Evolutionary conservation across 2,113 vertebrate genomes (phyloP).

Genomic region (Vidua macroura): DNA sequence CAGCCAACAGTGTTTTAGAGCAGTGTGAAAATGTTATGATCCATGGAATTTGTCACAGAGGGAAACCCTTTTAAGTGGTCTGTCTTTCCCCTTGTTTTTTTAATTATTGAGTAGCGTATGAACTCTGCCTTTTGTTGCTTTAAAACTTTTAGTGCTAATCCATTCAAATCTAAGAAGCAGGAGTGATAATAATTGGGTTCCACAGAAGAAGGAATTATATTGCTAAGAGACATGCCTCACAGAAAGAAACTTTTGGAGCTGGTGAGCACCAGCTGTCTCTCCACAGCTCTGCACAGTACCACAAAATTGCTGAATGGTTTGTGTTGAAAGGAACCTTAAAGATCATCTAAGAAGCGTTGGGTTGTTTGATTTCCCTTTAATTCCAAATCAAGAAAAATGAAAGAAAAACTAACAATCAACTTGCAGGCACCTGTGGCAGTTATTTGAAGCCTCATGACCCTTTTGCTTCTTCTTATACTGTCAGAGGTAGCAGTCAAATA

Average conservation of each 20-base stretch:
- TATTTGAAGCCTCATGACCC: background rate
- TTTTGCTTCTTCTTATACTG: background rate
- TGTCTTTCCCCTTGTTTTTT: constrained; percentile 25
- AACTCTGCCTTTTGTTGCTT: background rate
- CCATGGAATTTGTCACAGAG: background rate
- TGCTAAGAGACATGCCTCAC: background rate
- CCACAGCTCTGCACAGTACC: background rate
- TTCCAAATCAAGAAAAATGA: background rate
- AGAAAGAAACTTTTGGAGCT: background rate
- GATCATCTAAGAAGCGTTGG: background rate
- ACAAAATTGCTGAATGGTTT: background rate
- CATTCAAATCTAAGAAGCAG: background rate
- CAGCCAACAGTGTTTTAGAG: background rate
- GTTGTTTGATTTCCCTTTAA: background rate
- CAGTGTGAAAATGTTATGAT: background rate
- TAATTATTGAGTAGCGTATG: background rate
- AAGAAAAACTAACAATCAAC: background rate
- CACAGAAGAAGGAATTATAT: background rate
- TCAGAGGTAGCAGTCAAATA: background rate
- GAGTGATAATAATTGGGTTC: background rate
- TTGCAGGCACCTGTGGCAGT: background rate
- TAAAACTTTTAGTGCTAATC: background rate
- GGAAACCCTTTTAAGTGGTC: constrained; percentile 25
- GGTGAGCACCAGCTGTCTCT: background rate
- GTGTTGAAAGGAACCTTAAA: background rate